phyloP scores from a whole-genome alignment of 2,797 vertebrate species.

The Malacoctenus gilli region DNA sequence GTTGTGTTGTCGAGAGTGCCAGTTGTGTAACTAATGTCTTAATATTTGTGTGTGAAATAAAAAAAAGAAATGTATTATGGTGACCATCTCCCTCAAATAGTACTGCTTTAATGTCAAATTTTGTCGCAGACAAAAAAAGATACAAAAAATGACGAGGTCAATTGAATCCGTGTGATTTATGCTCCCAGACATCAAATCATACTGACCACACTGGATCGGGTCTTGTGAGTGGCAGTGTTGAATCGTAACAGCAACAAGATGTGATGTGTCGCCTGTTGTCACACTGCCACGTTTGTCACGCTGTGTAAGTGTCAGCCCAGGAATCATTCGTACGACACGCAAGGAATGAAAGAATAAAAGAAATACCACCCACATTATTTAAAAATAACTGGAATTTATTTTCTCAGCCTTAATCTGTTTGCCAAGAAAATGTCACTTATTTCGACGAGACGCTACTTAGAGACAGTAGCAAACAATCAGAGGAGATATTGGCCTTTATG shows the following conservation, averaged over 20 bases:
- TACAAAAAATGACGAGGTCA: not conserved
- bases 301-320: constrained; percentile 58
- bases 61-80: constrained; percentile 65
- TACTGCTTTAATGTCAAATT: constrained; percentile 65
- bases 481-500: not conserved
- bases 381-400: constrained; percentile 39
- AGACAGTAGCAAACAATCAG: not conserved
- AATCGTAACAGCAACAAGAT: constrained; percentile 29
- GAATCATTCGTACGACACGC: constrained; percentile 35
- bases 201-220: constrained; percentile 31
- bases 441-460: constrained; percentile 3
- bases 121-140: constrained; percentile 38
- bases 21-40: constrained; percentile 80
- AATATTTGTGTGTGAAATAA: constrained; percentile 81
- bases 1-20: constrained; percentile 78
- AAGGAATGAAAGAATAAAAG: constrained; percentile 54
- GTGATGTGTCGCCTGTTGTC: constrained; percentile 41
- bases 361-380: constrained; percentile 28
- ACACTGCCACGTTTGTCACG: constrained; percentile 52
- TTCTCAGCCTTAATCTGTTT: constrained; percentile 34
- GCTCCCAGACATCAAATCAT: constrained; percentile 32
- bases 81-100: constrained; percentile 52
- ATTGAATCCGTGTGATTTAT: constrained; percentile 35
- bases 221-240: constrained; percentile 47
- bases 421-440: constrained; percentile 8